Percentiles rank a stretch among this genome's conserved stretches.
Conservation (phyloP, 2,797 vertebrate species). For the Chaetodon trifasciatus region DNA sequence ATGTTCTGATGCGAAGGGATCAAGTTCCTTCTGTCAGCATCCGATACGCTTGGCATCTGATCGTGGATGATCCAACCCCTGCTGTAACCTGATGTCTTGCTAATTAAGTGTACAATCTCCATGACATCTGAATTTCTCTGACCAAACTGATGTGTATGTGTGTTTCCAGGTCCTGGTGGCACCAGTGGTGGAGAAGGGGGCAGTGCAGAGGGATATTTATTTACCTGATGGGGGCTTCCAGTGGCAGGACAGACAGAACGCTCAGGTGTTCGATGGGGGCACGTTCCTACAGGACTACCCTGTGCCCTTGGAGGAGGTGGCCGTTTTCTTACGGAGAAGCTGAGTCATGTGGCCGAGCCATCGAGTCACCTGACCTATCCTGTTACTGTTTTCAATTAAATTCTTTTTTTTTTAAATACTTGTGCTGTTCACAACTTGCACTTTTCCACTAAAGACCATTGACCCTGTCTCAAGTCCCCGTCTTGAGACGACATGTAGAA, state of each 20-base stretch:
- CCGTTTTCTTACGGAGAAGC: slow-evolving; percentile 85
- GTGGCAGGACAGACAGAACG: slow-evolving; percentile 90
- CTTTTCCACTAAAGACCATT: slow-evolving; percentile 88
- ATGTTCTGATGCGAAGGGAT: slow-evolving; percentile 31
- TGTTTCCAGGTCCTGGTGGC: slow-evolving; percentile 90
- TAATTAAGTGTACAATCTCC: slow-evolving; percentile 45
- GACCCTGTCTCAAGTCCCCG: slow-evolving; percentile 75
- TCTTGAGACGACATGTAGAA: slow-evolving; percentile 77
- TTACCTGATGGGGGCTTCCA: slow-evolving; percentile 88
- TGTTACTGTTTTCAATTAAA: slow-evolving; percentile 77
- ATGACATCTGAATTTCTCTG: slow-evolving; percentile 33
- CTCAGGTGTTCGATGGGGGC: slow-evolving; percentile 91
- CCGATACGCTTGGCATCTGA: slow-evolving; percentile 29
- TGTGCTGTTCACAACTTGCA: slow-evolving; percentile 87
- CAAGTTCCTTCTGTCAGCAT: slow-evolving; percentile 31
- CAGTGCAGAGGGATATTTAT: slow-evolving; percentile 88
- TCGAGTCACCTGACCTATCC: slow-evolving; percentile 58
- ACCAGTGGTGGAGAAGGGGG: slow-evolving; percentile 90
- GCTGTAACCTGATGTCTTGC: slow-evolving; percentile 46
- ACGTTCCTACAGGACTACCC: slow-evolving; percentile 89
- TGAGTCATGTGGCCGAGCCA: slow-evolving; percentile 62
- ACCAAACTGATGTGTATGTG: slow-evolving; percentile 34
- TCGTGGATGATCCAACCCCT: slow-evolving; percentile 13
- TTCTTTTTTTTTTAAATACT: slow-evolving; percentile 53
- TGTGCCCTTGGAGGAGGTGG: slow-evolving; percentile 87